Base-by-base conservation (phyloP, 2,113 vertebrate species). In the Pionites leucogaster region DNA sequence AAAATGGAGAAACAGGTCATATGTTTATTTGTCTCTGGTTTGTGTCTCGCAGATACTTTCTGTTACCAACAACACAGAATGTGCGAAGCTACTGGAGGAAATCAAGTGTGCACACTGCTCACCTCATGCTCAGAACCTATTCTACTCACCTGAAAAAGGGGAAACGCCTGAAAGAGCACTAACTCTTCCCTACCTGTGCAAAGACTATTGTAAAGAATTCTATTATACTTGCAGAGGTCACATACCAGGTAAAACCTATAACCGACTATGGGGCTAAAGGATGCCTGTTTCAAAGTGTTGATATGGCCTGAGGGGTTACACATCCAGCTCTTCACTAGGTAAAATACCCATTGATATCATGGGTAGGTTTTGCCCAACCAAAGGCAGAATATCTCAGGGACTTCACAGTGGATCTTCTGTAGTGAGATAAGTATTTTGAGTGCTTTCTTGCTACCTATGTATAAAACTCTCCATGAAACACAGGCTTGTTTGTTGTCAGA, bases 141-240 rank as follows among this genome's bases (percentile, higher is more conserved):
- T 99, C 98, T 98, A 98, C 96, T 97, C 99, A 95, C 96, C 98
- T 92, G 99, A 99, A 95, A 98, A 97, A 96, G 98, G 98, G 80
- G 99, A 98, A 78, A 97, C 97, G 92, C 95, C 98, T 96, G 99
- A 99, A 96, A 98, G 98, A 97, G 99, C 99, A 86, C 98, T 99
- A 68, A 98, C 95, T 77, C 98, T 99, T 97, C 99, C 99, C 11
- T 98, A 98, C 77, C 98, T 99, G 97, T 99, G 99, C 98, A 98
- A 98, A 96, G 99, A 99, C 97, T 99, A 99, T 98, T 99, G 99
- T 98, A 98, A 99, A 92, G 99, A 99, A 96, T 99, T 99, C 98
- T 99, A 99, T 98, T 99, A 99, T 94, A 99, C 99, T 96, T 99
- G 99, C 98, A 98, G 99, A 96, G 98, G 99, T 94, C 99, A 99